phyloP scores from a whole-genome alignment of 2,888 invertebrate genomes.

The Lochmaea capreae region DNA sequence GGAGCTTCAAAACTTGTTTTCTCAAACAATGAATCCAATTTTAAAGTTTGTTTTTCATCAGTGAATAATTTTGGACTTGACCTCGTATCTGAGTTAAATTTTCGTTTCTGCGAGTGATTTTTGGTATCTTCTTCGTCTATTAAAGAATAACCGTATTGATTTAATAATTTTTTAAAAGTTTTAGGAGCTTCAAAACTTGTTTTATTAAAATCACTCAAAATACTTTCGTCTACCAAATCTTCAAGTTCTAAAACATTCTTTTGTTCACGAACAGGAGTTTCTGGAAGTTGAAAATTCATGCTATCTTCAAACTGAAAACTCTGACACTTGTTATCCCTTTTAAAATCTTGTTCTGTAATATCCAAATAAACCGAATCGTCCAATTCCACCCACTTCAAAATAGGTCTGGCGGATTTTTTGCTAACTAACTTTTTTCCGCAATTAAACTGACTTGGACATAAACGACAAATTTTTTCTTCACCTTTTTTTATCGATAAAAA shows the following conservation, averaged over 20 bases:
- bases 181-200: slow-evolving; percentile 53
- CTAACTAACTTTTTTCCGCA: slow-evolving; percentile 57
- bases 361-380: slow-evolving; percentile 49
- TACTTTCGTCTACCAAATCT: slow-evolving; percentile 34
- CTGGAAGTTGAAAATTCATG: slow-evolving; percentile 32
- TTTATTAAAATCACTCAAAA: slow-evolving; percentile 37
- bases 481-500: slow-evolving; percentile 50
- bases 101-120: background rate
- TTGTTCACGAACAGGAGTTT: slow-evolving; percentile 39
- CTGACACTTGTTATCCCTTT: slow-evolving; percentile 39
- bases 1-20: slow-evolving; percentile 53
- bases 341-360: slow-evolving; percentile 53
- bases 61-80: slow-evolving; percentile 16
- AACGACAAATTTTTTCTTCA: slow-evolving; percentile 61
- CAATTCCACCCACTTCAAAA: slow-evolving; percentile 42
- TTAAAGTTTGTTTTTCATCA: no score
- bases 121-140: slow-evolving; percentile 17
- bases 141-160: slow-evolving; percentile 46
- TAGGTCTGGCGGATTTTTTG: slow-evolving; percentile 11
- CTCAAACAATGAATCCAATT: slow-evolving; percentile 5
- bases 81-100: background rate
- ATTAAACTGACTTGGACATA: slow-evolving; percentile 66
- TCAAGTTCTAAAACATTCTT: slow-evolving; percentile 39
- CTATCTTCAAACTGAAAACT: slow-evolving; percentile 35
- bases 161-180: slow-evolving; percentile 47